Percentiles rank a stretch among this genome's conserved stretches.
Conservation (phyloP, 2,888 invertebrate species). For the Bhutanitis thaidina region DNA sequence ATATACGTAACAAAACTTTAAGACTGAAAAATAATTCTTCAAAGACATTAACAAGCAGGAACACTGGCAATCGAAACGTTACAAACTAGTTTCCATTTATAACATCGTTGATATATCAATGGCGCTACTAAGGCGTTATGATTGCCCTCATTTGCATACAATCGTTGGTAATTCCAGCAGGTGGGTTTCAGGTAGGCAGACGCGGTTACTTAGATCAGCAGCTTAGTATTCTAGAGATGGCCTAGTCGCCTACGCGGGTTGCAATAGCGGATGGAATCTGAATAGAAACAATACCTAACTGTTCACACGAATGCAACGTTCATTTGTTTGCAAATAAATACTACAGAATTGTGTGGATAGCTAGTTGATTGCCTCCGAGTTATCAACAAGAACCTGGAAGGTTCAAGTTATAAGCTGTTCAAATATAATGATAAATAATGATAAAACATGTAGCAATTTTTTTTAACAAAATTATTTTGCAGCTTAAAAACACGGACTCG, state of each 20-base stretch:
- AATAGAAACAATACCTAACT: slow-evolving; percentile 61
- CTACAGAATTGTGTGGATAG: too few species aligned
- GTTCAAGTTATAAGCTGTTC: too few species aligned
- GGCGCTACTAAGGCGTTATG: slow-evolving; percentile 30
- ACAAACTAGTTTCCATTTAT: slow-evolving; percentile 21
- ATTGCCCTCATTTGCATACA: slow-evolving; percentile 64
- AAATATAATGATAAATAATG: too few species aligned
- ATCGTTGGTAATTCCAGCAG: slow-evolving; percentile 66
- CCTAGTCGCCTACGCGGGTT: slow-evolving; percentile 57
- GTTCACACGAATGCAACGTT: slow-evolving; percentile 65
- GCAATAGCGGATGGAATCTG: slow-evolving; percentile 56
- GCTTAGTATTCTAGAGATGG: slow-evolving; percentile 59
- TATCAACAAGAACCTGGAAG: too few species aligned
- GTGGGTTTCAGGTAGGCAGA: slow-evolving; percentile 55
- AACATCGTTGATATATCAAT: slow-evolving; percentile 23
- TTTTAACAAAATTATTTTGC: too few species aligned
- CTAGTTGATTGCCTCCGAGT: too few species aligned
- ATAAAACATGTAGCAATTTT: too few species aligned
- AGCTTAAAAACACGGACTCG: too few species aligned
- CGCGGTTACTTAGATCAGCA: slow-evolving; percentile 56
- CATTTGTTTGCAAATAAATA: slow-evolving; percentile 56
- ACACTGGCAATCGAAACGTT: background rate
- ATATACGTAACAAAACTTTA: too few species aligned
- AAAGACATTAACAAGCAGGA: background rate
- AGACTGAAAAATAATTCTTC: too few species aligned